Percentiles rank a stretch among this genome's conserved stretches.
Evolutionary conservation across 2,797 vertebrate species (phyloP).

Genomic region (Lagorchestes hirsutus): DNA sequence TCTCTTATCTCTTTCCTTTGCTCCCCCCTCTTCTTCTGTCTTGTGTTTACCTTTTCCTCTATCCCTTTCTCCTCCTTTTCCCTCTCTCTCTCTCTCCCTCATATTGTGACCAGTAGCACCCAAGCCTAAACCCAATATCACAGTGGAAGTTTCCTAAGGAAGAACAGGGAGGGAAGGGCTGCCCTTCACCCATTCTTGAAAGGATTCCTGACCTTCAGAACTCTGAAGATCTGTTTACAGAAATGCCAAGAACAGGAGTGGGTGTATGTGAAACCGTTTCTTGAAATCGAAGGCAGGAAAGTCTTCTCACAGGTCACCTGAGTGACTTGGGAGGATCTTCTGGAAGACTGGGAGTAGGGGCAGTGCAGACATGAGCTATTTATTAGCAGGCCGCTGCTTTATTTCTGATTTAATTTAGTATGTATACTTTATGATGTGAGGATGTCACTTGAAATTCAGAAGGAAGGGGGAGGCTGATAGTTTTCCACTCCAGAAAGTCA

Average conservation of each 20-base stretch:
- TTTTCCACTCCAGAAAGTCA: not conserved
- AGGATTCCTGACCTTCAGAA: not conserved
- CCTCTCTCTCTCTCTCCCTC: not conserved
- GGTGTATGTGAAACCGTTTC: not conserved
- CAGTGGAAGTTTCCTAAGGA: not conserved
- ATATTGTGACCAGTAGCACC: not conserved
- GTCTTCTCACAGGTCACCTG: not conserved
- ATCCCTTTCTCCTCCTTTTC: not conserved
- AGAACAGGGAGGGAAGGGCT: not conserved
- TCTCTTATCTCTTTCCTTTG: not conserved
- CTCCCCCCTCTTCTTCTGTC: not conserved
- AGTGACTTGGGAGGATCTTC: not conserved
- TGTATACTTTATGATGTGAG: not conserved
- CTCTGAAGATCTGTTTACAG: no score
- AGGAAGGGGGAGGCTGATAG: not conserved
- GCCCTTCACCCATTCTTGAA: no score
- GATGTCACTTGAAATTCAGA: not conserved
- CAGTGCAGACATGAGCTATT: not conserved
- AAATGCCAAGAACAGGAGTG: not conserved
- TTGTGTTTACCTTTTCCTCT: not conserved
- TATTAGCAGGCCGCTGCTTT: not conserved
- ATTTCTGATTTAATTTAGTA: not conserved
- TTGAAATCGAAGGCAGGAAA: not conserved
- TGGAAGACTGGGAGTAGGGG: not conserved
- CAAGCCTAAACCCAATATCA: not conserved